phyloP scores from a whole-genome alignment of 2,113 vertebrate species.

The Syngnathoides biaculeatus region DNA sequence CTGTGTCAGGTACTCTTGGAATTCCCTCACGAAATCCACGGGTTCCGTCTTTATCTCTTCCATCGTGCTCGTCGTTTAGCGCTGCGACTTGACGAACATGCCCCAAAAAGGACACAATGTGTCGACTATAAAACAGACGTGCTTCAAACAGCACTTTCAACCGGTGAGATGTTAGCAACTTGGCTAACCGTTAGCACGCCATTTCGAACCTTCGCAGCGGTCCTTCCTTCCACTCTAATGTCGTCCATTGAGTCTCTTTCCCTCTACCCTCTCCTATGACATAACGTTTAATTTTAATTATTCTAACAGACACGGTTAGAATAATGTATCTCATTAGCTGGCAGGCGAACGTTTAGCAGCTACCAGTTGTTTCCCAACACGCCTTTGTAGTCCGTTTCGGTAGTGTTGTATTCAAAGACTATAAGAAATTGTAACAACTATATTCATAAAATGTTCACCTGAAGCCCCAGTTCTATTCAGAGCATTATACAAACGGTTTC shows the following conservation, averaged over 20 bases:
- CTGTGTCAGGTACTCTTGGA: conserved; percentile 96
- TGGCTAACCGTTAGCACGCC: conserved; percentile 6
- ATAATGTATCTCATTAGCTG: background rate
- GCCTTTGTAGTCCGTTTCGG: conserved; percentile 3
- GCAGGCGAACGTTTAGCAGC: background rate
- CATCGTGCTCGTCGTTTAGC: conserved; percentile 35
- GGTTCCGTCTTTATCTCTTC: conserved; percentile 85
- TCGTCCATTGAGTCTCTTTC: background rate
- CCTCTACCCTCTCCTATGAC: background rate
- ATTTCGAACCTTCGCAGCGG: background rate
- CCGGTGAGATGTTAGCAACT: background rate
- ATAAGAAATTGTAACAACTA: background rate
- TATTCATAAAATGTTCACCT: too few relatives aligned
- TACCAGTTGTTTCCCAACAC: conserved; percentile 7
- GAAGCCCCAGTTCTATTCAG: background rate
- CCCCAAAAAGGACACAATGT: background rate
- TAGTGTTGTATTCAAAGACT: conserved; percentile 1
- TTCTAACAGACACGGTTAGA: background rate
- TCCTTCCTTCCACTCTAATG: background rate
- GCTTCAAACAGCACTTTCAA: conserved; percentile 4
- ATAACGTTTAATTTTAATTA: background rate
- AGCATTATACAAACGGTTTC: background rate
- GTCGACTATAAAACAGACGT: background rate
- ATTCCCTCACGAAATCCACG: conserved; percentile 97
- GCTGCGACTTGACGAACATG: background rate